Evolutionary conservation across 2,888 invertebrate species (phyloP), one percentile per base, ranked within the genome.

Genomic region (Belgica antarctica): DNA sequence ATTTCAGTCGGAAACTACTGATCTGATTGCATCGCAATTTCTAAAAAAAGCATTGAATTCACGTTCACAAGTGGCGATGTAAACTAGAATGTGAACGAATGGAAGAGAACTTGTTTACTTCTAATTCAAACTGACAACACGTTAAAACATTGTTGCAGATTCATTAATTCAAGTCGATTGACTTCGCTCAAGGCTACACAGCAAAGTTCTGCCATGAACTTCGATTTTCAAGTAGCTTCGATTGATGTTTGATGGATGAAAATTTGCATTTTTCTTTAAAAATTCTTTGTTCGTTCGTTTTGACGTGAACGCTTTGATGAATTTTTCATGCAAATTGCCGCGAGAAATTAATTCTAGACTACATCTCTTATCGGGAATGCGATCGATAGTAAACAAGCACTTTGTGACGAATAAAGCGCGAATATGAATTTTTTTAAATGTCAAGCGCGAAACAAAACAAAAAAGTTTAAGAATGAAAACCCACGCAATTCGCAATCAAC

Each of bases 81-180:
- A 2, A n/a, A 15, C 41, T 41, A n/a, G 41, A 41, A 41, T 41
- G 41, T 41, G 41, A 41, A n/a, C 10, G 41, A 41, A n/a, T n/a
- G 41, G 41, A 41, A 10, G 41, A 15, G 41, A 41, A 41, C 3
- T 41, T 41, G 41, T 41, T 41, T 41, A 41, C 15, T 41, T 41
- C 41, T 41, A 41, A 41, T 41, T 41, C 41, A 41, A 41, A 22
- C 4, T 4, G 22, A 57, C 12, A 12, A 34, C 62, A 62, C 10
- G 31, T 15, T 31, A 31, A 34, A 7, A 63, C 63, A 31, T 24
- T 63, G 41, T 63, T 46, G 63, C 25, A 36, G 66, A 47, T 28
- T 66, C 66, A 66, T 66, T 63, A 63, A 27, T 66, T 47, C 24
- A 19, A 47, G 28, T 66, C 36, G 47, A 47, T 66, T 66, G 66